phyloP scores from a whole-genome alignment of 2,797 vertebrate species.

The Pseudocheirus occidentalis region DNA sequence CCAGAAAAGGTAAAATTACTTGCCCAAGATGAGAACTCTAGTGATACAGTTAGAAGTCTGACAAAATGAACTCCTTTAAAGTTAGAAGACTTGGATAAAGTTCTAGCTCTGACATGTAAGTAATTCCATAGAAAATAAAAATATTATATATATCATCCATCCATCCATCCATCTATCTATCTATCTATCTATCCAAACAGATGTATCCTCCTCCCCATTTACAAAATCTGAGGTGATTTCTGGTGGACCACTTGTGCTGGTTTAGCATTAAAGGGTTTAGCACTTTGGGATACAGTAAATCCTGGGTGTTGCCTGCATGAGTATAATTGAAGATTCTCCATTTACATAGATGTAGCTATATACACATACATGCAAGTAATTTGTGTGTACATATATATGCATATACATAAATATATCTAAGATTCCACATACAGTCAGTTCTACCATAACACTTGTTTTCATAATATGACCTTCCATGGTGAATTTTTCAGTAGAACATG shows the following conservation, averaged over 20 bases:
- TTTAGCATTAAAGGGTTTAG: background rate
- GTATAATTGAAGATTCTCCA: background rate
- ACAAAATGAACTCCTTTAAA: background rate
- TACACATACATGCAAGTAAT: background rate
- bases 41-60: background rate
- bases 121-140: background rate
- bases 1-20: background rate
- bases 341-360: background rate
- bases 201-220: background rate
- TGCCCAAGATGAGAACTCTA: background rate
- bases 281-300: background rate
- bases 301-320: background rate
- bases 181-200: background rate
- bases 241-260: background rate
- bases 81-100: background rate
- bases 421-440: background rate
- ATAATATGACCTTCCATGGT: background rate
- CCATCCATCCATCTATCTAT: no score
- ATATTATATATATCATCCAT: no score
- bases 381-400: background rate
- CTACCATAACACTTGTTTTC: background rate
- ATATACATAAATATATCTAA: background rate
- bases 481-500: background rate
- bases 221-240: background rate
- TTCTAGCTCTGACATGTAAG: background rate